Conservation (phyloP, 1,140 invertebrate genomes). For the Arion vulgaris region DNA sequence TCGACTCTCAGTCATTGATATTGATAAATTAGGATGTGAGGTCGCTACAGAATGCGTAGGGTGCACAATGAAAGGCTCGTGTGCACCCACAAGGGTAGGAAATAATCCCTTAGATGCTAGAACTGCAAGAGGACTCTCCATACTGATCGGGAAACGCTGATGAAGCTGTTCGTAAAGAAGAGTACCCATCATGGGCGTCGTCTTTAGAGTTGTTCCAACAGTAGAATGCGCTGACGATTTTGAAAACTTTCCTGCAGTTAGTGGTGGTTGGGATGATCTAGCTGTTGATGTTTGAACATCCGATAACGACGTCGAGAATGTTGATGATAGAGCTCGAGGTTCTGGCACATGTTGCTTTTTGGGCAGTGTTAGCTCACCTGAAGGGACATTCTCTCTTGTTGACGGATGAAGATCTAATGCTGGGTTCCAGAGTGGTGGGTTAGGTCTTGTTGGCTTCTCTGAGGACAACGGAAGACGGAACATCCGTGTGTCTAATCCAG, state of each 20-base stretch:
- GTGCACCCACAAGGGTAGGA: not conserved
- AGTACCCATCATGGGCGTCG: not conserved
- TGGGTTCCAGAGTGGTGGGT: constrained; percentile 25
- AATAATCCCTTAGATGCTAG: constrained; percentile 27
- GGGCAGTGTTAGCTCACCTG: not conserved
- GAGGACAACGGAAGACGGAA: not conserved
- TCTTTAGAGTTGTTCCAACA: not conserved
- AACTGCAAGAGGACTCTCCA: constrained; percentile 8
- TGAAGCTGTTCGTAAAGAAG: constrained; percentile 1
- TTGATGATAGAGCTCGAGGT: not conserved
- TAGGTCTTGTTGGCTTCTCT: not conserved
- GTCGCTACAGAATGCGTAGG: not conserved
- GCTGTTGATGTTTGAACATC: not conserved
- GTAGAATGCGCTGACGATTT: not conserved
- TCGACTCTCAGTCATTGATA: not conserved
- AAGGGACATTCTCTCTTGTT: not conserved
- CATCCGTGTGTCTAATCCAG: not conserved
- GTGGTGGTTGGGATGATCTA: not conserved
- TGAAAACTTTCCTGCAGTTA: not conserved
- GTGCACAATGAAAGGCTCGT: not conserved
- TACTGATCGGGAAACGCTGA: not conserved
- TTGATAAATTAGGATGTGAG: not conserved
- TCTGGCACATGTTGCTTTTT: not conserved
- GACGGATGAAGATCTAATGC: constrained; percentile 24
- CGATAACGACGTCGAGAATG: not conserved